Base-by-base conservation (phyloP, 2,888 invertebrate genomes). In the Drosophila aldrichi region DNA sequence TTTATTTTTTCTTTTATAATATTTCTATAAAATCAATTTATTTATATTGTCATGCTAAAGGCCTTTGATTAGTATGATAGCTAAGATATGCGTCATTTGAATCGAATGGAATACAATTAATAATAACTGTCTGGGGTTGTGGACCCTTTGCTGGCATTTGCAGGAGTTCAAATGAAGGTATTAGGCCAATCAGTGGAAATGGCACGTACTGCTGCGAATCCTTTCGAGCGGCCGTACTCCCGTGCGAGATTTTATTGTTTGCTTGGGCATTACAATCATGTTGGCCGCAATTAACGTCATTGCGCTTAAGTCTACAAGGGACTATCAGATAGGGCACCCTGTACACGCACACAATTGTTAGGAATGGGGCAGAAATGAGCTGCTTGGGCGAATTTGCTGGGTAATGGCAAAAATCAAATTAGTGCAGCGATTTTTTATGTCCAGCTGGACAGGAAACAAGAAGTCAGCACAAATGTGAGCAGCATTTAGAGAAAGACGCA, bases 401-500 rank as follows among this genome's bases (percentile, higher is more conserved):
- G 48, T 38, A 58, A 63, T 25, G 58, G 38, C 34, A 49, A 70
- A 82, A 88, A 82, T 88, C 86, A 88, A 88, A 84, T 84, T 88
- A 88, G 86, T 75, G 67, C 67, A 70, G 73, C 74, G 75, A 88
- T 88, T 88, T 84, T 85, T 82, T 81, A 84, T 82, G 55, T 40
- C 58, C 79, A 69, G 58, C 36, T 4, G 51, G 79, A 36, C 70
- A 74, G 60, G 64, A 58, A 88, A 84, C 73, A 83, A 80, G 74
- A 85, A 75, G 66, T 85, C 83, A 84, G 83, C 88, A 88, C 43
- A 84, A 85, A 85, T 69, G 77, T 75, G 66, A 65, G 59, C 52
- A 43, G 67, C 64, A 79, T 69, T 49, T 40, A 44, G 68, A 74
- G 56, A 44, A 63, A 63, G 34, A 25, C 52, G 38, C 9, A 38